These are phyloP conservation scores for Actenoides hombroni DNA, from an alignment of 2,113 vertebrate genomes.

Conservation along the genomic window DNA sequence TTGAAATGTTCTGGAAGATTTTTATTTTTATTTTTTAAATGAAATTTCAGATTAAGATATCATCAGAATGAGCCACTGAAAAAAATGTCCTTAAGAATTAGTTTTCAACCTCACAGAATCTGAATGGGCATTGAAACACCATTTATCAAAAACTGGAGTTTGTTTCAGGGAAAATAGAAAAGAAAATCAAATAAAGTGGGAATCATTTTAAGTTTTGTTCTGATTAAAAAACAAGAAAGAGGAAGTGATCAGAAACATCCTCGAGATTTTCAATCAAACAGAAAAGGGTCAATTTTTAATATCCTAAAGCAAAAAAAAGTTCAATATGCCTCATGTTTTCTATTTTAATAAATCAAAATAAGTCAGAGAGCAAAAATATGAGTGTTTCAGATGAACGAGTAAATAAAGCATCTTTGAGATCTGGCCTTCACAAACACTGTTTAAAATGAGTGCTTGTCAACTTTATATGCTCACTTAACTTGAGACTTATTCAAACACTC, in stretches of 20 bases:
- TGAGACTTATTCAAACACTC: neutral
- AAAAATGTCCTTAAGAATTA: neutral
- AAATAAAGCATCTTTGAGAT: neutral
- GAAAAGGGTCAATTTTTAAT: neutral
- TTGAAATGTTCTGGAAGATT: neutral
- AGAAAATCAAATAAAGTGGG: neutral
- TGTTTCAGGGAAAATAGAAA: neutral
- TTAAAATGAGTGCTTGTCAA: neutral
- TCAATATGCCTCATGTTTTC: neutral
- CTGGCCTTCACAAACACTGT: neutral
- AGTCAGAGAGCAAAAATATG: neutral
- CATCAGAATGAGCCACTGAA: neutral
- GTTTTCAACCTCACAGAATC: neutral
- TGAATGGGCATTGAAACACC: neutral
- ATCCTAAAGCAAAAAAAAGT: neutral
- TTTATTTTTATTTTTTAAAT: neutral
- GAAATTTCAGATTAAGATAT: neutral
- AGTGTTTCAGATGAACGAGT: neutral
- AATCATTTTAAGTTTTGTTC: neutral
- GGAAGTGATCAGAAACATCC: neutral
- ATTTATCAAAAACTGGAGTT: neutral
- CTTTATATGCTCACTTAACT: neutral
- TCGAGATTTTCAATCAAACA: neutral
- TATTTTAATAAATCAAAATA: constrained; percentile 10
- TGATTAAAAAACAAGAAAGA: neutral